Evolutionary conservation across 2,888 invertebrate species (phyloP), one percentile per base, ranked within the genome.

Genomic region (Eupithecia pulchellata): DNA sequence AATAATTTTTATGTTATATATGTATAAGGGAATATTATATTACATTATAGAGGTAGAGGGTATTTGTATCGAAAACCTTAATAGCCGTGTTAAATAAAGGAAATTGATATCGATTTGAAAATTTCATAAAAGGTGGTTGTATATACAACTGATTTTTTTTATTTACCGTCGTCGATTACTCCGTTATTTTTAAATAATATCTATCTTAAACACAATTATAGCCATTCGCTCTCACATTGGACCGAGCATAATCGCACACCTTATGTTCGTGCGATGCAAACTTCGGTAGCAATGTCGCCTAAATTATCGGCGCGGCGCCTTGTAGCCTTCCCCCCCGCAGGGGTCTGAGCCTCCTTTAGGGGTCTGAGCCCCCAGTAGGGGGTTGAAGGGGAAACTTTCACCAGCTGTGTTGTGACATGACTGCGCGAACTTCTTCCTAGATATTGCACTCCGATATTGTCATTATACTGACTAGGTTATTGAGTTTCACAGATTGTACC

Each of bases 221-320:
- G 6, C 11, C 60, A 11, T 32, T 60, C 11, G n/a, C 36, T 39
- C 20, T 4, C 60, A 27, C 39, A 52, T 83, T 80, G 62, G 0
- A 69, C 80, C 83, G 78, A 11, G 61, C 60, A n/a, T 65, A 42
- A 75, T 68, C 74, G 77, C 79, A 79, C 82, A 87, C 89, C 88
- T 88, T 85, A 80, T 88, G 88, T 88, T 85, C 84, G 83, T 85
- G 80, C 81, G 84, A 83, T 80, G 84, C 84, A 85, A 89, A 88
- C 84, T 89, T 88, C 75, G 80, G 82, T 78, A 80, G 84, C 85
- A 80, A 84, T 85, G 87, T 86, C 84, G 86, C 85, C 80, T 88
- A 86, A 89, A 89, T 89, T 89, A 88, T 89, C 86, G 84, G 84
- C 80, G 80, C 86, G 84, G 84, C 80, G 80, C 81, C 80, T 47